Evolutionary conservation across 1,140 invertebrate genomes (phyloP).

Genomic region (Rhyzopertha dominica): DNA sequence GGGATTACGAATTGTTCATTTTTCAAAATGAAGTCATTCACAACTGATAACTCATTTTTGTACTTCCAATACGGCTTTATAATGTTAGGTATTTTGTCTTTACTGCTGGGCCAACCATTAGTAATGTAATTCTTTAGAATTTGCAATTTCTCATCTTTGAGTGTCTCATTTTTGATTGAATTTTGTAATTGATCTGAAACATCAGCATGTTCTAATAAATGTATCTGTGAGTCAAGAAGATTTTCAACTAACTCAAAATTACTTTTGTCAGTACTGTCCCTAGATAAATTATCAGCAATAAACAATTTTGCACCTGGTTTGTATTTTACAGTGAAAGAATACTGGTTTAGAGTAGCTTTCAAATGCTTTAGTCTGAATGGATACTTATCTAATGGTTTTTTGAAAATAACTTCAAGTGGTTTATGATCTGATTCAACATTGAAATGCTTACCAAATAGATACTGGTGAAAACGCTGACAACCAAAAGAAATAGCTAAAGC

Average conservation of each 20-base stretch:
- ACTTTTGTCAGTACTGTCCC: slow-evolving; percentile 24
- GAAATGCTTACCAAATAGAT: slow-evolving; percentile 32
- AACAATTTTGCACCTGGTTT: slow-evolving; percentile 32
- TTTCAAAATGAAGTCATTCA: slow-evolving; percentile 18
- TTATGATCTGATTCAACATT: slow-evolving; percentile 34
- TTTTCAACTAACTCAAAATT: slow-evolving; percentile 18
- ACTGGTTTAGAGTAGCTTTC: slow-evolving; percentile 26
- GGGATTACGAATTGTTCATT: slow-evolving; percentile 6
- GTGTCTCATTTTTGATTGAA: slow-evolving; percentile 11
- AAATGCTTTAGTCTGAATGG: slow-evolving; percentile 28
- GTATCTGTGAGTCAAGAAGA: slow-evolving; percentile 18
- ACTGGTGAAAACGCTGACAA: slow-evolving; percentile 36
- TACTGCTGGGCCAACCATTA: slow-evolving; percentile 21
- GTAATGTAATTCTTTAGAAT: slow-evolving; percentile 15
- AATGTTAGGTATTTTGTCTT: slow-evolving; percentile 7
- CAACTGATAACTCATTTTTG: slow-evolving; percentile 17
- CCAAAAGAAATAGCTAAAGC: slow-evolving; percentile 32
- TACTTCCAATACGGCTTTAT: slow-evolving; percentile 20
- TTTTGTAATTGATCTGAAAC: slow-evolving; percentile 16
- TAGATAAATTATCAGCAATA: slow-evolving; percentile 40
- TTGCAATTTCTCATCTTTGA: slow-evolving; percentile 10
- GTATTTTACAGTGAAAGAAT: slow-evolving; percentile 27
- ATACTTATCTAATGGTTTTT: slow-evolving; percentile 26
- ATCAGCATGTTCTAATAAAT: slow-evolving; percentile 16
- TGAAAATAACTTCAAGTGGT: slow-evolving; percentile 28